Conservation (phyloP, 2,888 invertebrate genomes). For the Tiliacea aurago region DNA sequence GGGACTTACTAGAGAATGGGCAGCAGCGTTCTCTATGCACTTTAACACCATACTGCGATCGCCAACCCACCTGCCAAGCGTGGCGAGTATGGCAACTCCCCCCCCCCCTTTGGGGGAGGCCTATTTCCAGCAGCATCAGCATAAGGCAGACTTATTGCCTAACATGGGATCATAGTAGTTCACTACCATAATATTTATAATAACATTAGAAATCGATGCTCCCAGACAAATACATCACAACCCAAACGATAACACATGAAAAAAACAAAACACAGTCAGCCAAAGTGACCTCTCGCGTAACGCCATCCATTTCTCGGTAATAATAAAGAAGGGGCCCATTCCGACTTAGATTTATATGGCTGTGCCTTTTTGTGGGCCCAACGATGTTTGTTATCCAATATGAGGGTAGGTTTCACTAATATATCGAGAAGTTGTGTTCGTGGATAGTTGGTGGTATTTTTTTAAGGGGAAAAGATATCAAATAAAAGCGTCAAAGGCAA, state of each 20-base stretch:
- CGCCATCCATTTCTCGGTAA: conserved; percentile 34
- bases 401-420: conserved; percentile 37
- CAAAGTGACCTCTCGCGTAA: conserved; percentile 19
- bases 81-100: too few relatives aligned
- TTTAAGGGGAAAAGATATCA: background rate
- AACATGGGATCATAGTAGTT: too few relatives aligned
- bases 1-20: too few relatives aligned
- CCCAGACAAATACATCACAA: background rate
- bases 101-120: too few relatives aligned
- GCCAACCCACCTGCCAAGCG: too few relatives aligned
- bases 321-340: conserved; percentile 50
- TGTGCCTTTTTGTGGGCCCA: conserved; percentile 37
- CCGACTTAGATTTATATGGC: conserved; percentile 44
- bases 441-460: background rate
- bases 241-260: background rate
- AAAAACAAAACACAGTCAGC: conserved; percentile 24
- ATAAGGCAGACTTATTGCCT: too few relatives aligned
- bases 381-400: conserved; percentile 55
- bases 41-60: too few relatives aligned
- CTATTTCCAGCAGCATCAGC: too few relatives aligned
- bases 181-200: too few relatives aligned
- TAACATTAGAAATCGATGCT: background rate
- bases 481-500: background rate
- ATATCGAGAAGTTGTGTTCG: conserved; percentile 1
- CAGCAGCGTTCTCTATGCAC: too few relatives aligned